Percentiles rank a stretch among this genome's conserved stretches.
Conservation (phyloP, 2,797 vertebrate genomes). For the Helicolenus hilgendorfi region DNA sequence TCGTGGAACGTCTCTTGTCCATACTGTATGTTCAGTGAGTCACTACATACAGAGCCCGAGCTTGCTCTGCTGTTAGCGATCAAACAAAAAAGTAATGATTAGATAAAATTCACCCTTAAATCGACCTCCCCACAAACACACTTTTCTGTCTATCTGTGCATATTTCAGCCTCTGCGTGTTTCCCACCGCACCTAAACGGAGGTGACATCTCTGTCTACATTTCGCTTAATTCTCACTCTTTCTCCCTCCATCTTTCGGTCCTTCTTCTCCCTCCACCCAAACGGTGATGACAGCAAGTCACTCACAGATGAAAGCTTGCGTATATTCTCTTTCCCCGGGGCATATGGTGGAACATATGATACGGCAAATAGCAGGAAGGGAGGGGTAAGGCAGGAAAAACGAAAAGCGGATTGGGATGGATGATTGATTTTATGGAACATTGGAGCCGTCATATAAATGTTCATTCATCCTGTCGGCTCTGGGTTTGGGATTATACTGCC, state of each 20-base stretch:
- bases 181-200: constrained; percentile 28
- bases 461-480: constrained; percentile 46
- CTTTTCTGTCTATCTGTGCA: neutral
- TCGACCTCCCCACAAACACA: neutral
- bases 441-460: constrained; percentile 34
- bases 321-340: constrained; percentile 35
- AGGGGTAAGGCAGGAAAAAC: constrained; percentile 55
- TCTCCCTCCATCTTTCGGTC: constrained; percentile 22
- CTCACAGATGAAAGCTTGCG: constrained; percentile 61
- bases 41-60: neutral
- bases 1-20: neutral
- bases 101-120: neutral
- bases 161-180: neutral
- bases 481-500: constrained; percentile 36
- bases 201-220: constrained; percentile 24
- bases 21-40: neutral
- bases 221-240: neutral
- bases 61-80: neutral
- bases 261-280: constrained; percentile 55
- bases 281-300: constrained; percentile 64
- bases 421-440: constrained; percentile 72
- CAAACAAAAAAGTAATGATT: neutral
- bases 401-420: constrained; percentile 45
- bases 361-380: constrained; percentile 63
- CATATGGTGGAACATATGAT: constrained; percentile 68